Base-by-base conservation (phyloP, 2,888 invertebrate genomes). In the Netelia virgata region DNA sequence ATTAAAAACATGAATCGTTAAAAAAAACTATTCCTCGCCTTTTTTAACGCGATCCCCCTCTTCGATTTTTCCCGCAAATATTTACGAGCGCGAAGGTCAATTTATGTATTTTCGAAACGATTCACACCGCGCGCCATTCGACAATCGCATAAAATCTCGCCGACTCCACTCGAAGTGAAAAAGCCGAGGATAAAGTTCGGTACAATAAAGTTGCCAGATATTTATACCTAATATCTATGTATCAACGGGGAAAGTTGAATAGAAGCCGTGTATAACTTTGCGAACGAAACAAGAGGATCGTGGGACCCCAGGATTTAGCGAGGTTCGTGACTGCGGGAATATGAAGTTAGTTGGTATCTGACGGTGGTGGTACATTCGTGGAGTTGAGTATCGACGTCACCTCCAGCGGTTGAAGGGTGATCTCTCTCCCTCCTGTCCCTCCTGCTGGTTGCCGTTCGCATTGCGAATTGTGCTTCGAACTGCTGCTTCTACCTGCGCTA, bases 401-500 rank as follows among this genome's bases (percentile, higher is more conserved):
- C 91, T 88, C 87, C 92, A 92, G 90, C 83, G 86, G 83, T 88
- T 89, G 90, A 91, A 90, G 89, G 88, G 87, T 88, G 90, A 61
- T 50, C 50, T 47, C 47, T 69, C 74, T 20, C 57, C 50, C 70
- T 20, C 20, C 23, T 3, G 11, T 84, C 83, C 85, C 81, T 88
- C 86, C 28, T 41, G 57, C 53, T 72, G 72, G 20, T 23, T 80
- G 66, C 66, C 66, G 68, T 64, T 88, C 87, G 90, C 89, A 90
- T 90, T 90, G 89, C 90, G 91, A 91, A 92, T 91, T 90, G 91
- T 88, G 89, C 90, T 87, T 89, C 88, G 88, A 89, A 90, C 90
- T 89, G 90, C 89, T 18, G 75, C 47, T 69, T 68, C 83, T 66
- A 59, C n/a, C 81, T 59, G 6, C 68, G 70, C 83, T 74, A 78